A percentile compares a stretch with the other conserved stretches of the same genome.
These are phyloP conservation scores for Daboia siamensis DNA, from an alignment of 2,113 vertebrate species.

Conservation along the genomic window DNA sequence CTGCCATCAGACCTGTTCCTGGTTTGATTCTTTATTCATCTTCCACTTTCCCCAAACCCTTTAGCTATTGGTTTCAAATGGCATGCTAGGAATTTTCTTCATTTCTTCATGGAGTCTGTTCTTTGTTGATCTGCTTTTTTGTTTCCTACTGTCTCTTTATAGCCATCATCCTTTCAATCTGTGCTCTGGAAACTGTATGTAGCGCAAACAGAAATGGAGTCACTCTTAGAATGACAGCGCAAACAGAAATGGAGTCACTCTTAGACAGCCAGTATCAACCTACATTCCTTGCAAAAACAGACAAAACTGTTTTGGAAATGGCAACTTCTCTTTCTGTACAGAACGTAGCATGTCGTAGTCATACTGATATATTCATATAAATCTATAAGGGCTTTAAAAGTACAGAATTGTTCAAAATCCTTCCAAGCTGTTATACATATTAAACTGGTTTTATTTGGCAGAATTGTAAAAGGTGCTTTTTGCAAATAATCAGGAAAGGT, in stretches of 20 bases:
- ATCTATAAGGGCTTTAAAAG: neutral
- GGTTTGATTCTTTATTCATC: neutral
- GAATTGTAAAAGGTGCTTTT: conserved; percentile 32
- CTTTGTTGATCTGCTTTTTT: neutral
- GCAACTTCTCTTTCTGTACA: conserved; percentile 27
- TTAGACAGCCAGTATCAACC: neutral
- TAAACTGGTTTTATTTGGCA: conserved; percentile 36
- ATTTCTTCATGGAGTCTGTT: neutral
- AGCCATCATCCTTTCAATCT: neutral
- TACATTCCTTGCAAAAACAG: conserved; percentile 21
- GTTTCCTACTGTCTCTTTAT: neutral
- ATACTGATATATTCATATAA: neutral
- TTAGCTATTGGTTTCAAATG: neutral
- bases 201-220: conserved; percentile 5
- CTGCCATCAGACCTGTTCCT: neutral
- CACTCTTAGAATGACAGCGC: neutral
- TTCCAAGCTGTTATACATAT: conserved; percentile 29
- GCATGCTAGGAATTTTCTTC: neutral
- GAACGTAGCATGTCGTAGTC: conserved; percentile 31
- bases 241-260: neutral
- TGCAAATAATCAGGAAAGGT: conserved; percentile 52
- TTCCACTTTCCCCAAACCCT: neutral
- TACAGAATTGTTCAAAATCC: conserved; percentile 32
- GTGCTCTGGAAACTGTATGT: neutral
- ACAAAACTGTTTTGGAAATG: neutral